These are phyloP conservation scores for Myotis pilosus DNA, from an alignment of 2,797 vertebrate species.

Conservation along the genomic window DNA sequence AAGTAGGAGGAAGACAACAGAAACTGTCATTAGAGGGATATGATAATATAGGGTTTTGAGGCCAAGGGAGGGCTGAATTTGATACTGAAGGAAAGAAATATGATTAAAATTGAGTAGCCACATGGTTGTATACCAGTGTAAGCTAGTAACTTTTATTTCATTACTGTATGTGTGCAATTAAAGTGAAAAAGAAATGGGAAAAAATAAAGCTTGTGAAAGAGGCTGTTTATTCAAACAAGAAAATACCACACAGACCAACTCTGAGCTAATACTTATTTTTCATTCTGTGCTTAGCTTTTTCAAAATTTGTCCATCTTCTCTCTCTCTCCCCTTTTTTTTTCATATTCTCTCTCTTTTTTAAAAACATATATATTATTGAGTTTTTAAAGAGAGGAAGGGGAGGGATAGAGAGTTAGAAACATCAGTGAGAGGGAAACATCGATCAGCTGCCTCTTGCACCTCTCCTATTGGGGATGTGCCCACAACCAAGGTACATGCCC, in stretches of 20 bases:
- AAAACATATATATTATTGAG: no score
- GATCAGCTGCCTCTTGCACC: no score
- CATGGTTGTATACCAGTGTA: neutral
- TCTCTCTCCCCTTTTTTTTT: neutral
- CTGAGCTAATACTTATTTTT: slow-evolving; percentile 41
- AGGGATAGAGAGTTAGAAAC: no score
- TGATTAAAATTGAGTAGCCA: neutral
- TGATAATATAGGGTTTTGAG: neutral
- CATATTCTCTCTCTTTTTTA: neutral
- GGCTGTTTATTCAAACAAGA: neutral
- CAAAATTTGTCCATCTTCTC: neutral
- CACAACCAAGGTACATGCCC: no score
- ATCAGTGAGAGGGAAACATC: no score
- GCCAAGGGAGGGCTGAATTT: neutral
- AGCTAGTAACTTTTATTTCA: neutral
- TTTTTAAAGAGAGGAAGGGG: no score
- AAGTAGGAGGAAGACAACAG: neutral
- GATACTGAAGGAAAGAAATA: neutral
- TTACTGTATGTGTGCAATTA: neutral
- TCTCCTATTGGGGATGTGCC: no score
- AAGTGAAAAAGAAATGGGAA: neutral
- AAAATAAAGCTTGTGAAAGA: neutral
- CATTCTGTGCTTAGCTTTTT: neutral
- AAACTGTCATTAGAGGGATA: neutral
- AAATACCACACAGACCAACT: neutral